Conservation (phyloP, 2,113 vertebrate species). For the Macrotus californicus region DNA sequence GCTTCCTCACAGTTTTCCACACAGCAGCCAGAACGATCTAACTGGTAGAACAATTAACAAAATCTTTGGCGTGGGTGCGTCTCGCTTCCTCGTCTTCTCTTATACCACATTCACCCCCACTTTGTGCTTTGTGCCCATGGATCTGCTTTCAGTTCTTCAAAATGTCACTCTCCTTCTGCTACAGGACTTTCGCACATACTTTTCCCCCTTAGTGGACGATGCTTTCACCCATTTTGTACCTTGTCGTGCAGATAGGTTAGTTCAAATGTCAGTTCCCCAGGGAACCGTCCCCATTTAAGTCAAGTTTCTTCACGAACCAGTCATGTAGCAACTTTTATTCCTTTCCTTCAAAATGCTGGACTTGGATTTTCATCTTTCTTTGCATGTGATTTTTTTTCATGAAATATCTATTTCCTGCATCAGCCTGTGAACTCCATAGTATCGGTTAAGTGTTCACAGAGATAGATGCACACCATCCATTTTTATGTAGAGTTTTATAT, state of each 20-base stretch:
- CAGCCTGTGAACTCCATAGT: neutral
- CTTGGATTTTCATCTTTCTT: conserved; percentile 12
- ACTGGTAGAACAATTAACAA: neutral
- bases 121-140: neutral
- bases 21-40: neutral
- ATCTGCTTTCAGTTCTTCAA: conserved; percentile 54
- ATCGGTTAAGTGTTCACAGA: neutral
- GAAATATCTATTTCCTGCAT: neutral
- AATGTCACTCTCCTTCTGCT: neutral
- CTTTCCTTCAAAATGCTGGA: neutral
- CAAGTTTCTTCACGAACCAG: neutral
- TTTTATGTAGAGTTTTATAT: neutral
- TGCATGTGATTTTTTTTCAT: neutral
- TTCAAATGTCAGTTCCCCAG: neutral
- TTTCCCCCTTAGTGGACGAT: neutral
- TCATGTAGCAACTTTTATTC: neutral
- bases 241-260: neutral
- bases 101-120: neutral
- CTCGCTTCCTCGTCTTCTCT: neutral
- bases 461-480: neutral
- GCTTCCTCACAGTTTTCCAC: neutral
- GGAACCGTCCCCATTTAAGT: neutral
- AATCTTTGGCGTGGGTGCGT: neutral
- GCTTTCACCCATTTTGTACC: neutral
- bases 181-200: neutral